A percentile compares a stretch with the other conserved stretches of the same genome.
Conservation (phyloP, 2,888 invertebrate species). For the Athetis lepigone region DNA sequence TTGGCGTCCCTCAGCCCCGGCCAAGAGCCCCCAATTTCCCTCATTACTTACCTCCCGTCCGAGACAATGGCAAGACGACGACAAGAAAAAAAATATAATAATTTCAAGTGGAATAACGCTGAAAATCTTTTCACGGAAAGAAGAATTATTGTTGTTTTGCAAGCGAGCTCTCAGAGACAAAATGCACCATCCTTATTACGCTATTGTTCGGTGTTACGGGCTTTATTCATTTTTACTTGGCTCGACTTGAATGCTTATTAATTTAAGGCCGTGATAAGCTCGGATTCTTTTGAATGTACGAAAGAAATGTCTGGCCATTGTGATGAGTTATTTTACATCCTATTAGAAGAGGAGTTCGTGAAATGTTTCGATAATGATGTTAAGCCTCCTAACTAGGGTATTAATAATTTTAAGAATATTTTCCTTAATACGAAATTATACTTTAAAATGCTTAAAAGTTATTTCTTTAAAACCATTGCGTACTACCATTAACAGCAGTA, state of each 20-base stretch:
- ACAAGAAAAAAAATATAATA: slow-evolving; percentile 89
- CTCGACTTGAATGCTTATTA: slow-evolving; percentile 91
- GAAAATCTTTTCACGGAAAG: slow-evolving; percentile 90
- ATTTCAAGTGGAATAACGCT: slow-evolving; percentile 91
- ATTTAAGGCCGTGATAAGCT: slow-evolving; percentile 90
- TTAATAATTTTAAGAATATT: slow-evolving; percentile 29
- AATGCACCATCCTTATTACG: slow-evolving; percentile 90
- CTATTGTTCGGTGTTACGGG: slow-evolving; percentile 90
- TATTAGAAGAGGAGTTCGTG: slow-evolving; percentile 73
- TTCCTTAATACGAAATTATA: slow-evolving; percentile 4
- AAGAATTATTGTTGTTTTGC: slow-evolving; percentile 91
- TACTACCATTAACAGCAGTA: slow-evolving; percentile 31
- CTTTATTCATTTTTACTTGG: slow-evolving; percentile 91
- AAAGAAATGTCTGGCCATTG: slow-evolving; percentile 88
- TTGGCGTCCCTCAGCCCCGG: slow-evolving; percentile 82
- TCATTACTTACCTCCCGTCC: slow-evolving; percentile 90
- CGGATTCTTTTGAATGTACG: slow-evolving; percentile 88
- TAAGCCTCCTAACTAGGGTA: slow-evolving; percentile 42
- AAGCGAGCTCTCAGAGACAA: slow-evolving; percentile 90
- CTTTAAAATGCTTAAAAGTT: neutral
- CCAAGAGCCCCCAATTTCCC: slow-evolving; percentile 89
- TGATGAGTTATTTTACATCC: slow-evolving; percentile 87
- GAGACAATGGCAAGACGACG: slow-evolving; percentile 90
- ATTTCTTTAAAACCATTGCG: slow-evolving; percentile 12
- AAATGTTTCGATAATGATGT: slow-evolving; percentile 67